phyloP scores from a whole-genome alignment of 92 coral and sea anemone species.

The Nematostella vectensis region DNA sequence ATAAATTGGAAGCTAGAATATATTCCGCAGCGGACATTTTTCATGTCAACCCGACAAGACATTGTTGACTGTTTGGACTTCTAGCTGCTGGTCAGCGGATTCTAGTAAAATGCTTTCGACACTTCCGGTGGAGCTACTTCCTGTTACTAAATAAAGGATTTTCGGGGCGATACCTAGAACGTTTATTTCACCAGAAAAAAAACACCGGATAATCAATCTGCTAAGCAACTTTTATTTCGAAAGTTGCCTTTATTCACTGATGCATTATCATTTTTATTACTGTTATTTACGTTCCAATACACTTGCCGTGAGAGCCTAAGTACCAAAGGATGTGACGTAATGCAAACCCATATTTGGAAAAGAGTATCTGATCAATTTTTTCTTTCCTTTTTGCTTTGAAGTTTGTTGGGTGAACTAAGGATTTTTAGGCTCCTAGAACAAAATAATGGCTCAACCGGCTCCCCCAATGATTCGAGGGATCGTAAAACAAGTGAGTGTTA shows the following conservation, averaged over 20 bases:
- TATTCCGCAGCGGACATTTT: no score
- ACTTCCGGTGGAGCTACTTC: not conserved
- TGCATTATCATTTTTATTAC: no score
- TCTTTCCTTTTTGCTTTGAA: conserved; percentile 68
- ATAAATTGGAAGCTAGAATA: not conserved
- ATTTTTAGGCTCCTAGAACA: not conserved
- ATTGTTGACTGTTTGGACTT: no score
- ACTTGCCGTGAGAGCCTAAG: conserved; percentile 17
- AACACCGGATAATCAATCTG: no score
- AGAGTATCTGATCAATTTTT: conserved; percentile 10
- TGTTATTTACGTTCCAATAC: no score
- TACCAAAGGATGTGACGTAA: conserved; percentile 53
- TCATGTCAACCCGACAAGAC: no score
- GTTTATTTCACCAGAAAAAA: no score
- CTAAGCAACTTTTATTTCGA: no score
- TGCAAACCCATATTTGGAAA: conserved; percentile 59
- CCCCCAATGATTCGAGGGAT: conserved; percentile 93
- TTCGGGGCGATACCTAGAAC: no score
- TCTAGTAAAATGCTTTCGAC: not conserved
- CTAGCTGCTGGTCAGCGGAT: conserved; percentile 3
- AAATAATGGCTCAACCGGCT: conserved; percentile 77
- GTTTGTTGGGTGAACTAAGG: conserved; percentile 32
- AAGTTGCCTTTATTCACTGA: no score
- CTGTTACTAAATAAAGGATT: no score
- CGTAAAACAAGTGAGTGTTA: conserved; percentile 72